phyloP scores from a whole-genome alignment of 2,113 vertebrate species.

The Raja brachyura region DNA sequence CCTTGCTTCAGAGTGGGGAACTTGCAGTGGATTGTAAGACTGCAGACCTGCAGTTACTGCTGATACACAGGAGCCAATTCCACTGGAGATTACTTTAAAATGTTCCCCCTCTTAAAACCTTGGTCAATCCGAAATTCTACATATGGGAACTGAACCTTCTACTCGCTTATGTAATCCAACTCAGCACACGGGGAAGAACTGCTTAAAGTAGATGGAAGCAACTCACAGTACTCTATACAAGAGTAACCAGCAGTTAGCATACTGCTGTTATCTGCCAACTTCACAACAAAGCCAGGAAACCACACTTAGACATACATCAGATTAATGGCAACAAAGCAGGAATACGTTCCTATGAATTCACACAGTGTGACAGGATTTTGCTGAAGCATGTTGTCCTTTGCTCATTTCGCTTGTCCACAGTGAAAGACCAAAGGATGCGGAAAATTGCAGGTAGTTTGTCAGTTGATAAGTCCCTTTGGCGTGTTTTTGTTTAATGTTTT shows the following conservation, averaged over 20 bases:
- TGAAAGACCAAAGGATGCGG: not conserved
- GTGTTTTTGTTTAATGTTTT: not conserved
- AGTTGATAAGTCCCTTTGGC: slow-evolving; percentile 37
- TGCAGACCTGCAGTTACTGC: not conserved
- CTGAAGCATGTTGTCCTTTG: slow-evolving; percentile 32
- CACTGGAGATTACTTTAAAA: not conserved
- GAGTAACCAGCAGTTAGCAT: slow-evolving; percentile 13
- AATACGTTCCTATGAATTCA: slow-evolving; percentile 24
- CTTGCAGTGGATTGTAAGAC: not conserved
- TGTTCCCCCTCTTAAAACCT: not conserved
- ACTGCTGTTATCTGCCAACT: slow-evolving; percentile 11
- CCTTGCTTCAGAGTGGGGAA: not conserved
- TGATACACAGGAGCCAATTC: not conserved
- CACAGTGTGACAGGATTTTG: not conserved
- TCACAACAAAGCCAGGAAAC: not conserved
- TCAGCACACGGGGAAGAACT: not conserved
- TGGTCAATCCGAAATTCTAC: not conserved
- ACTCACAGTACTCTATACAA: not conserved
- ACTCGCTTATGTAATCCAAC: not conserved
- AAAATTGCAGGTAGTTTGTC: slow-evolving; percentile 23
- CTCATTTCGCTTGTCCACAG: not conserved
- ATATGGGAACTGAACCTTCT: not conserved
- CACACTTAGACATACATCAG: not conserved
- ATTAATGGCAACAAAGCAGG: not conserved
- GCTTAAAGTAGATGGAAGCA: not conserved